phyloP scores from a whole-genome alignment of 2,888 invertebrate genomes.

The Sinopyrophorus schimmeli region DNA sequence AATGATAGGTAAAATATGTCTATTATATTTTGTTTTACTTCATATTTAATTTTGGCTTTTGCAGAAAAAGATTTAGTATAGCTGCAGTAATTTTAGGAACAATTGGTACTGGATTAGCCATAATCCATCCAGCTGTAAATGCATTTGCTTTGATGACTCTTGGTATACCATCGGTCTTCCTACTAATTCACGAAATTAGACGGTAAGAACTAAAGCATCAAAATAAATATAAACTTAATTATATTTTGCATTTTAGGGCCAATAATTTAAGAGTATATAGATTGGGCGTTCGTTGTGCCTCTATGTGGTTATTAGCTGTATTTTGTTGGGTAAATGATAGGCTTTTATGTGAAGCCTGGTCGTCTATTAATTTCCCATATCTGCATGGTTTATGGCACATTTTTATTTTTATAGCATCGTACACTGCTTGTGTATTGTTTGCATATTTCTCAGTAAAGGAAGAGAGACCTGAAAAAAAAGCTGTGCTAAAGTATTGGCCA shows the following conservation, averaged over 20 bases:
- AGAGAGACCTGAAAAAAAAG: conserved; percentile 71
- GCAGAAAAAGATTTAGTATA: conserved; percentile 66
- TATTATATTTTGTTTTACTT: conserved; percentile 36
- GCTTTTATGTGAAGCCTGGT: conserved; percentile 78
- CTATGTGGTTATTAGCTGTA: conserved; percentile 70
- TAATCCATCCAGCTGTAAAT: conserved; percentile 78
- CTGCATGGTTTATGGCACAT: conserved; percentile 84
- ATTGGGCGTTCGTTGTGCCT: conserved; percentile 70
- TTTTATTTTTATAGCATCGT: conserved; percentile 77
- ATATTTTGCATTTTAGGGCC: conserved; percentile 12
- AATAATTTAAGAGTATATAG: conserved; percentile 59
- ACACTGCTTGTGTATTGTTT: conserved; percentile 75
- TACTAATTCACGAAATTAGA: conserved; percentile 69
- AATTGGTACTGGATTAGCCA: conserved; percentile 68
- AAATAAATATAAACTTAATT: conserved; percentile 9
- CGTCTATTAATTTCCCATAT: conserved; percentile 77
- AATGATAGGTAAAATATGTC: conserved; percentile 71
- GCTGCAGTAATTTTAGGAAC: conserved; percentile 64
- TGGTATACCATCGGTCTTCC: conserved; percentile 68
- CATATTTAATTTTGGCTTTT: too few relatives aligned
- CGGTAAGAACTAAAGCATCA: conserved; percentile 66
- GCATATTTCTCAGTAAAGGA: conserved; percentile 78
- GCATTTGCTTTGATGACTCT: conserved; percentile 80
- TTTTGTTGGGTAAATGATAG: conserved; percentile 79
- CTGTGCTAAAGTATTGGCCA: conserved; percentile 77